A percentile compares a stretch with the other conserved stretches of the same genome.
These are phyloP conservation scores for Oreochromis grahami DNA, from an alignment of 2,797 vertebrate genomes.

Conservation along the genomic window DNA sequence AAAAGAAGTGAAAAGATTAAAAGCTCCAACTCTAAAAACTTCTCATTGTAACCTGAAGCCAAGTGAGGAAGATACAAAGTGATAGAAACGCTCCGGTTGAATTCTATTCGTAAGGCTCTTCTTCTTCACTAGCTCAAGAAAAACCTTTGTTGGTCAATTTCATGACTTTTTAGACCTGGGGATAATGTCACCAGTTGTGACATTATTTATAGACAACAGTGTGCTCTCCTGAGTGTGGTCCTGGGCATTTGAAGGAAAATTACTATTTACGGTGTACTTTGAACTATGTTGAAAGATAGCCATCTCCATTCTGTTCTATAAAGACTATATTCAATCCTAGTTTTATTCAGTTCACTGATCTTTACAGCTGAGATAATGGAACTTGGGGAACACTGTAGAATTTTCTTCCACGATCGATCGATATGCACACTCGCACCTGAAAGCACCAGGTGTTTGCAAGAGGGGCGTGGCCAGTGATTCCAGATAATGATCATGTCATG, in stretches of 20 bases:
- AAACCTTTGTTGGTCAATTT: not conserved
- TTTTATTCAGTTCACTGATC: not conserved
- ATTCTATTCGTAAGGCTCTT: not conserved
- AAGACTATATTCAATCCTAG: not conserved
- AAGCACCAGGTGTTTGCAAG: not conserved
- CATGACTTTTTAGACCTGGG: not conserved
- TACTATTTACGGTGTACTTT: not conserved
- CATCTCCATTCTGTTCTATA: not conserved
- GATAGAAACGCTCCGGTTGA: not conserved
- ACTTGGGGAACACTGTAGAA: not conserved
- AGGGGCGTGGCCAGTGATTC: not conserved
- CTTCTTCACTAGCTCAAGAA: not conserved
- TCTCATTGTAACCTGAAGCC: not conserved
- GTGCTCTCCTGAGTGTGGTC: not conserved
- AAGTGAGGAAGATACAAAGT: not conserved
- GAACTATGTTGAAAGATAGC: not conserved
- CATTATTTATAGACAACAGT: not conserved
- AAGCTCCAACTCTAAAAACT: not conserved
- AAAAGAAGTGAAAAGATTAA: not conserved
- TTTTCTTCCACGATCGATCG: not conserved
- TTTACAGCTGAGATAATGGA: not conserved
- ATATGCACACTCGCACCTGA: not conserved
- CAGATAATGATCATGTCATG: not conserved
- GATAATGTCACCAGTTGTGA: not conserved
- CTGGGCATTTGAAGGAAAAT: not conserved